Conservation (phyloP, 2,888 invertebrate species). For the Mythimna impura region DNA sequence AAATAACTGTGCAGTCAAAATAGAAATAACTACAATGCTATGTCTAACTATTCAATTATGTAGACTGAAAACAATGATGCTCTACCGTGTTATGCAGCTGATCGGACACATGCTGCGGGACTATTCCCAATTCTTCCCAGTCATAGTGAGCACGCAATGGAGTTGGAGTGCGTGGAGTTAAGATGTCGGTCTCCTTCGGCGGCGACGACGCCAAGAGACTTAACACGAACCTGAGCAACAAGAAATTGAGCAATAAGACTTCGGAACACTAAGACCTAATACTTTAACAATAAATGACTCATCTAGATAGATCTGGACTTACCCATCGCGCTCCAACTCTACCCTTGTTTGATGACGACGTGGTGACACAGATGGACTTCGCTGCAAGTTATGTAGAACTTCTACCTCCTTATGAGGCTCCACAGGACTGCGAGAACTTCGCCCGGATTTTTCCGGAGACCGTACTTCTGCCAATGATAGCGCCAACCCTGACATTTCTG, state of each 20-base stretch:
- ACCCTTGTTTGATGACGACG: slow-evolving; percentile 84
- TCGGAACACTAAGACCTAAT: background rate
- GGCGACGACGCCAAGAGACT: slow-evolving; percentile 82
- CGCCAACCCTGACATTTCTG: slow-evolving; percentile 79
- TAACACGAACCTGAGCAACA: slow-evolving; percentile 79
- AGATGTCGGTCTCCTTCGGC: slow-evolving; percentile 73
- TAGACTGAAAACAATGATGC: background rate
- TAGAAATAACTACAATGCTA: background rate
- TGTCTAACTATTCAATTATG: background rate
- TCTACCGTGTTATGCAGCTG: slow-evolving; percentile 93
- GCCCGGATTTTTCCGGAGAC: slow-evolving; percentile 78
- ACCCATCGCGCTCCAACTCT: slow-evolving; percentile 86
- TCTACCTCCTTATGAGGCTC: slow-evolving; percentile 92
- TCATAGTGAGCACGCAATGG: slow-evolving; percentile 80
- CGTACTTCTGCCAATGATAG: slow-evolving; percentile 80
- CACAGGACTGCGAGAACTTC: slow-evolving; percentile 84
- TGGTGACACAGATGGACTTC: slow-evolving; percentile 91
- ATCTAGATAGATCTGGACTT: slow-evolving; percentile 60
- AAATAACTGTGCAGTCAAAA: background rate
- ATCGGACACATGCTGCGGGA: slow-evolving; percentile 91
- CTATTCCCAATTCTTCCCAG: slow-evolving; percentile 92
- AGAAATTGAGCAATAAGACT: slow-evolving; percentile 27
- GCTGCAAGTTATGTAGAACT: slow-evolving; percentile 92
- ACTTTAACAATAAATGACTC: background rate
- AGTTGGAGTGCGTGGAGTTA: slow-evolving; percentile 79